Conservation (phyloP, 2,888 invertebrate species). For the Noctua janthe region DNA sequence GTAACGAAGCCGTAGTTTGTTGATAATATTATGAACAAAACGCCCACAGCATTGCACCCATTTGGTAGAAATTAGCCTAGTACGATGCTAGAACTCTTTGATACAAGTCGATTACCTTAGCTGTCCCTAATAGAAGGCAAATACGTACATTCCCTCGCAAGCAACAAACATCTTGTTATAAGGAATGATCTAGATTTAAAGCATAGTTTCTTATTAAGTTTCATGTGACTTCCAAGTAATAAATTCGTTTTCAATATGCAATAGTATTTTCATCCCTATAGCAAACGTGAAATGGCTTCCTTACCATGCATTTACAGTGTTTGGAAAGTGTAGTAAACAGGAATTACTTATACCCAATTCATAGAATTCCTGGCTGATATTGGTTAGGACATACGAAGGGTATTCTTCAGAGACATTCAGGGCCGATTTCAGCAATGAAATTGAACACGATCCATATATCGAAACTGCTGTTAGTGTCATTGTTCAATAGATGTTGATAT, state of each 20-base stretch:
- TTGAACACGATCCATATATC: neutral
- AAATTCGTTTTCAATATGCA: conserved; percentile 26
- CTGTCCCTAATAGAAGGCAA: neutral
- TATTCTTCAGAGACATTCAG: neutral
- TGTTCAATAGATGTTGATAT: neutral
- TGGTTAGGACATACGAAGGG: neutral
- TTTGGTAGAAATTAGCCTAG: conserved; percentile 33
- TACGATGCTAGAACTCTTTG: conserved; percentile 17
- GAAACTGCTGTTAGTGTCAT: neutral
- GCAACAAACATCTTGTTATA: conserved; percentile 24
- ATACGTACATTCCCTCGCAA: conserved; percentile 18
- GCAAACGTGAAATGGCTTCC: conserved; percentile 1
- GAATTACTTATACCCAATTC: neutral
- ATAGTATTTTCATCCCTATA: conserved; percentile 28
- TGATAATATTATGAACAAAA: conserved; percentile 69
- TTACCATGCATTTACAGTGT: conserved; percentile 52
- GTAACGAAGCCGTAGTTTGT: conserved; percentile 78
- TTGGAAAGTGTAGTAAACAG: neutral
- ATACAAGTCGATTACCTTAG: conserved; percentile 2
- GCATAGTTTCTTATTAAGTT: conserved; percentile 27
- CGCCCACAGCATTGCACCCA: conserved; percentile 56
- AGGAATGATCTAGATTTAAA: conserved; percentile 40
- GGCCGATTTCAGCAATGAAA: neutral
- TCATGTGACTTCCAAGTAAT: conserved; percentile 17
- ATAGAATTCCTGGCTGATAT: neutral